Base-by-base conservation (phyloP, 2,797 vertebrate genomes). In the Arremon aurantiirostris region DNA sequence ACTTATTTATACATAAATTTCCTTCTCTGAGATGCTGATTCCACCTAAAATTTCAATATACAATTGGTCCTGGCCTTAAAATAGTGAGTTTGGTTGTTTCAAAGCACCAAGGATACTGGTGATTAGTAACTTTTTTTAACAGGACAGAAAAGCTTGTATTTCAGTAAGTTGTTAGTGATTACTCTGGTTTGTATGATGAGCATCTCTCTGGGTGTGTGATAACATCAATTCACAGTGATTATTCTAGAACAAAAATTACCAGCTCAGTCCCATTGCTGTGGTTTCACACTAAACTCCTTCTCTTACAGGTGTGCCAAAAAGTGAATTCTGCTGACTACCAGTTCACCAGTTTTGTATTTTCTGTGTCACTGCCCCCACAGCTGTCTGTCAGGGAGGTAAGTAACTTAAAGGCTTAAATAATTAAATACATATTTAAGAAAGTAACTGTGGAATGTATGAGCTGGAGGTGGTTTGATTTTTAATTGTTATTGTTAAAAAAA, bases 351-450 rank as follows among this genome's bases (percentile, higher is more conserved):
- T 97, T 99, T 97, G 97, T 99, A 22, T 97, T 99, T 96, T 99
- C 99, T 0, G 98, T 99, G 32, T 99, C 99, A 17, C 98, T 99
- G 21, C 99, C 99, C 9, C 98, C 99, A 65, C 99, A 99, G 97
- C 98, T 99, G 35, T 99, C 98, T 56, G 99, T 99, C 78, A 98
- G 99, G 91, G 99, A 99, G 99, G 99, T 99, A 94, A 97, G 98
- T 72, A 64, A 82, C 30, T 73, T 63, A 39, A 56, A 26, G 65
- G 69, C 32, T 78, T 81, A 46, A 88, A 39, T 20, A 41, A 65
- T 52, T 27, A 34, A 53, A n/a, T n/a, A 7, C 5, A 1, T 73
- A 18, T 42, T 88, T 64, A 63, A 85, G 42, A 91, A 81, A 59
- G 21, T 59, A 61, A 47, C 64, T 42, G 10, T 66, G 76, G 34